A percentile compares a stretch with the other conserved stretches of the same genome.
Conservation (phyloP, 2,888 invertebrate genomes). For the Drosophila formosana region DNA sequence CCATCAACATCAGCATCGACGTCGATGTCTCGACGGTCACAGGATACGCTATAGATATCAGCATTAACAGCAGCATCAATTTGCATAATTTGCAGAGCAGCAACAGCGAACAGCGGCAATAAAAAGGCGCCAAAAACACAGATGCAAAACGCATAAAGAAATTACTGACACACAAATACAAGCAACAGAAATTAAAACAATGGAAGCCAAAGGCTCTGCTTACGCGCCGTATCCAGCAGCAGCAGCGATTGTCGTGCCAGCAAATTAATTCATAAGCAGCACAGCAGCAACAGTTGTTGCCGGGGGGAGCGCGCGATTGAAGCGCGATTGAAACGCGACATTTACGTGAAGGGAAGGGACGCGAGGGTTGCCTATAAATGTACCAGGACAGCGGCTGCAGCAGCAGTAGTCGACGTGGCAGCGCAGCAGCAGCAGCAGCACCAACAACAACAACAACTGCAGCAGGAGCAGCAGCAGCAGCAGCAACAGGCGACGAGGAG, state of each 20-base stretch:
- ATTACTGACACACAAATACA: slow-evolving; percentile 18
- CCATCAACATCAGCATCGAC: slow-evolving; percentile 6
- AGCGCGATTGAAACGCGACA: slow-evolving; percentile 18
- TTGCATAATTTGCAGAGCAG: slow-evolving; percentile 61
- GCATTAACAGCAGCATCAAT: slow-evolving; percentile 44
- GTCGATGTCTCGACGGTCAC: slow-evolving; percentile 19
- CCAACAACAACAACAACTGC: slow-evolving; percentile 43
- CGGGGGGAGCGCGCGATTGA: neutral
- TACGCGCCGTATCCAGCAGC: neutral
- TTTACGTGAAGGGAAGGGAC: slow-evolving; percentile 22
- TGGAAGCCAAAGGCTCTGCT: slow-evolving; percentile 1
- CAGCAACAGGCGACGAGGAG: slow-evolving; percentile 48
- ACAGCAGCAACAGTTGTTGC: neutral
- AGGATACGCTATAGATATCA: slow-evolving; percentile 52
- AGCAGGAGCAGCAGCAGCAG: slow-evolving; percentile 26
- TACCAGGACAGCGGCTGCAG: slow-evolving; percentile 84
- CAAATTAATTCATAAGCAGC: slow-evolving; percentile 42
- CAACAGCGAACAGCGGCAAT: slow-evolving; percentile 46
- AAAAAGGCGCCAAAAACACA: slow-evolving; percentile 57
- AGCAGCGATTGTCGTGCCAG: slow-evolving; percentile 10
- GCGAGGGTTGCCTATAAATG: slow-evolving; percentile 79
- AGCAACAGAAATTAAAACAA: slow-evolving; percentile 10
- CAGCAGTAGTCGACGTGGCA: slow-evolving; percentile 83
- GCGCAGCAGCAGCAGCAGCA: slow-evolving; percentile 62
- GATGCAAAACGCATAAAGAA: slow-evolving; percentile 18